A percentile compares a stretch with the other conserved stretches of the same genome.
phyloP scores from a whole-genome alignment of 92 coral and sea anemone genomes.

The Pocillopora grandis region DNA sequence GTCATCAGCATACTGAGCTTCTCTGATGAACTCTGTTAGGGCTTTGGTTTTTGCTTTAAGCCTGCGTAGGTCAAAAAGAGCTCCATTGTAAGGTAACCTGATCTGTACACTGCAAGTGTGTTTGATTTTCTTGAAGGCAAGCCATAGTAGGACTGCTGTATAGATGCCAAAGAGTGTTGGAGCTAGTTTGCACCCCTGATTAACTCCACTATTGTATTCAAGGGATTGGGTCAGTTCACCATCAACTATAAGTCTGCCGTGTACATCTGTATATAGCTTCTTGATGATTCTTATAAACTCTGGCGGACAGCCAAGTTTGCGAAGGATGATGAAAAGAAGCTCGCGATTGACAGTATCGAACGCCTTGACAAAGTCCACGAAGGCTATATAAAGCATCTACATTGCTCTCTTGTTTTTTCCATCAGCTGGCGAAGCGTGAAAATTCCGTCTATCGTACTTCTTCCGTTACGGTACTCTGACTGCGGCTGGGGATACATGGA shows the following conservation, averaged over 20 bases:
- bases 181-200: slow-evolving; percentile 13
- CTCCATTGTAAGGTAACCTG: neutral
- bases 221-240: slow-evolving; percentile 1
- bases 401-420: slow-evolving; percentile 24
- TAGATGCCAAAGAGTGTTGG: slow-evolving; percentile 19
- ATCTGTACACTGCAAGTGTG: slow-evolving; percentile 37
- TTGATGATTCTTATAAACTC: slow-evolving; percentile 13
- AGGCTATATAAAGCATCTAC: slow-evolving; percentile 28
- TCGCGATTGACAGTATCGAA: slow-evolving; percentile 18
- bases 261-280: slow-evolving; percentile 22
- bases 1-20: slow-evolving; percentile 35
- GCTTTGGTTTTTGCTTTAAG: slow-evolving; percentile 25
- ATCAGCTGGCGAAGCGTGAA: slow-evolving; percentile 40
- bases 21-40: slow-evolving; percentile 19
- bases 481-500: slow-evolving; percentile 36
- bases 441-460: slow-evolving; percentile 53
- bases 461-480: slow-evolving; percentile 38
- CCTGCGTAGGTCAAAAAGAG: slow-evolving; percentile 10
- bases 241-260: neutral
- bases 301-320: slow-evolving; percentile 42
- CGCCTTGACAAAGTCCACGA: slow-evolving; percentile 36
- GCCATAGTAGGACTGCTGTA: slow-evolving; percentile 16
- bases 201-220: neutral
- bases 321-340: slow-evolving; percentile 26
- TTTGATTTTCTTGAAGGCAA: slow-evolving; percentile 4